Evolutionary conservation across 2,113 vertebrate species (phyloP).

Genomic region (Capra hircus): DNA sequence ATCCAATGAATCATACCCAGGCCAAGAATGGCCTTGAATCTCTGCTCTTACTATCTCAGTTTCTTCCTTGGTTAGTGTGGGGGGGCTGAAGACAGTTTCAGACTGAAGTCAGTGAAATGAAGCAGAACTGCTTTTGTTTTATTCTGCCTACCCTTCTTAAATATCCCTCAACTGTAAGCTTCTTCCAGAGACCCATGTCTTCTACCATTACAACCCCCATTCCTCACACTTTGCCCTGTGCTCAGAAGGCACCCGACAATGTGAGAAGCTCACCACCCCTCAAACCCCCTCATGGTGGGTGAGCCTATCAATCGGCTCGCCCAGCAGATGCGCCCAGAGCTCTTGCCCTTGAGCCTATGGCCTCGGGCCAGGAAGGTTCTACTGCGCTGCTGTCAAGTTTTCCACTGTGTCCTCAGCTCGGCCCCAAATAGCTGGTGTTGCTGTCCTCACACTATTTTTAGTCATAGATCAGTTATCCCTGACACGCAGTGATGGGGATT

Average conservation of each 20-base stretch:
- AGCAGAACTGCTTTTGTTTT: not conserved
- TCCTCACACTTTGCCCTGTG: not conserved
- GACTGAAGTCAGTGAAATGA: not conserved
- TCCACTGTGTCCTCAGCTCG: conserved; percentile 68
- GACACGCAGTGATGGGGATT: conserved; percentile 61
- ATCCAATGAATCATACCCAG: not conserved
- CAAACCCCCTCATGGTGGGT: not conserved
- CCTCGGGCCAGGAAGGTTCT: conserved; percentile 42
- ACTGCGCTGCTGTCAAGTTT: conserved; percentile 64
- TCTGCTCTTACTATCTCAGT: not conserved
- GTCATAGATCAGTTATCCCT: conserved; percentile 74
- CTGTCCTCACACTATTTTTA: conserved; percentile 74
- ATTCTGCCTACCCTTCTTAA: not conserved
- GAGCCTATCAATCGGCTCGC: conserved; percentile 31
- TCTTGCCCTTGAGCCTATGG: conserved; percentile 60
- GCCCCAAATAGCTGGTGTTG: conserved; percentile 48
- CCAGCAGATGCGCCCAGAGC: conserved; percentile 8
- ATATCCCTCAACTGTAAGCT: not conserved
- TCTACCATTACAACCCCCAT: not conserved
- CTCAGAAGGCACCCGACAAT: not conserved
- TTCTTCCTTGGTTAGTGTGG: not conserved
- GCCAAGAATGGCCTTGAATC: not conserved
- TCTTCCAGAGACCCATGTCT: not conserved
- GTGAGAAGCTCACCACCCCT: not conserved
- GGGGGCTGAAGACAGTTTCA: not conserved